Percentiles rank a stretch among this genome's conserved stretches.
Evolutionary conservation across 2,888 invertebrate genomes (phyloP).

Genomic region (Trimorus sp.): DNA sequence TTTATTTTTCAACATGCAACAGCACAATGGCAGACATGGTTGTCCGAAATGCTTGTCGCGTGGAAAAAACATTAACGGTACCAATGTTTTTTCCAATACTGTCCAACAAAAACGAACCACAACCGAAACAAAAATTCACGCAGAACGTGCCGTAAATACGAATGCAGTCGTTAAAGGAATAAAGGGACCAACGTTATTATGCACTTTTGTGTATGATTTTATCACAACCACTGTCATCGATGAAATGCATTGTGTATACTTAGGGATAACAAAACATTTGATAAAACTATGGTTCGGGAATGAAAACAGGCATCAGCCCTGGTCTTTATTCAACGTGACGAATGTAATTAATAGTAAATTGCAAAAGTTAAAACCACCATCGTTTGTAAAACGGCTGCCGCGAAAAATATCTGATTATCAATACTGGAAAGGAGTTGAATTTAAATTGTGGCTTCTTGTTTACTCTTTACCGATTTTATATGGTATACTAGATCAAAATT

Average conservation of each 20-base stretch:
- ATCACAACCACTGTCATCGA: constrained; percentile 23
- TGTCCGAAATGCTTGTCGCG: constrained; percentile 19
- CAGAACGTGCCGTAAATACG: too few species aligned
- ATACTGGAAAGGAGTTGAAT: constrained; percentile 67
- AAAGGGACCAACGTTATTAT: constrained; percentile 15
- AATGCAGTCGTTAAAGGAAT: background rate
- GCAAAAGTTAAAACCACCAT: constrained; percentile 51
- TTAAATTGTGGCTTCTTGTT: constrained; percentile 58
- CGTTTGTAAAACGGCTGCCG: constrained; percentile 53
- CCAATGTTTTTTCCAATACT: background rate
- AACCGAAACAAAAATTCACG: too few species aligned
- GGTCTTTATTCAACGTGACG: constrained; percentile 6
- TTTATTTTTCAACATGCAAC: background rate
- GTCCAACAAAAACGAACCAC: background rate
- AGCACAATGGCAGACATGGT: constrained; percentile 17
- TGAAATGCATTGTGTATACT: constrained; percentile 21
- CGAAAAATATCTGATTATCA: constrained; percentile 50
- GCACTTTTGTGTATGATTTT: constrained; percentile 9
- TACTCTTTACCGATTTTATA: constrained; percentile 65
- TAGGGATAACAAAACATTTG: background rate
- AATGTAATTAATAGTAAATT: constrained; percentile 48
- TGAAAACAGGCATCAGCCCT: background rate
- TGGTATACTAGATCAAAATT: constrained; percentile 53
- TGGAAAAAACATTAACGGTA: background rate
- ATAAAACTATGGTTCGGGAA: constrained; percentile 49